Percentiles rank a stretch among this genome's conserved stretches.
Conservation (phyloP, 2,113 vertebrate species). For the Hemiscyllium ocellatum region DNA sequence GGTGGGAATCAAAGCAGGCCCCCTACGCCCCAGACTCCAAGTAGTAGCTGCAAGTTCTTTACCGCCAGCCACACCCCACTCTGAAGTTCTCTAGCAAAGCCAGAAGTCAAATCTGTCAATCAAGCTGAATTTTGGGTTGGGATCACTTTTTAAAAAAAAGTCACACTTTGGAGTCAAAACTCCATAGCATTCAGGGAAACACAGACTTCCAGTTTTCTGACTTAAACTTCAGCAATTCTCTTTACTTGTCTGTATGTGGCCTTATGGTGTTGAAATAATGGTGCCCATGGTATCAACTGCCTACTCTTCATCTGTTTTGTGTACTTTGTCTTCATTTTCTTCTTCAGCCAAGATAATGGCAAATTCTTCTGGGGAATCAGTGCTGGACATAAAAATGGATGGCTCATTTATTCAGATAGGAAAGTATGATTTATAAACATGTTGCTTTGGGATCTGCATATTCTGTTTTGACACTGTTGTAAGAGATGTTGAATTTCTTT, state of each 20-base stretch:
- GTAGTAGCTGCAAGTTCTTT: neutral
- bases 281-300: slow-evolving; percentile 5
- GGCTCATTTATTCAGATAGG: neutral
- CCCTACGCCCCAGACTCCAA: neutral
- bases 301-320: slow-evolving; percentile 2
- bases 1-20: neutral
- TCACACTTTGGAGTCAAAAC: neutral
- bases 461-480: slow-evolving; percentile 14
- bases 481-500: slow-evolving; percentile 5
- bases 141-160: neutral
- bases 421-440: slow-evolving; percentile 34
- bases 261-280: neutral
- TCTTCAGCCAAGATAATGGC: slow-evolving; percentile 20
- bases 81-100: neutral
- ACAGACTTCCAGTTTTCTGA: neutral
- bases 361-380: neutral
- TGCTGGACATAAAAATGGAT: slow-evolving; percentile 11
- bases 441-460: neutral
- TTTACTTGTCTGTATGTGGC: neutral
- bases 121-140: neutral
- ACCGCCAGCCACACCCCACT: neutral
- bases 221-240: neutral
- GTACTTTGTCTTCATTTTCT: slow-evolving; percentile 20
- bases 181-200: neutral
- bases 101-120: neutral